Percentiles rank a stretch among this genome's conserved stretches.
phyloP scores from a whole-genome alignment of 2,113 vertebrate genomes.

The Toxostoma redivivum region DNA sequence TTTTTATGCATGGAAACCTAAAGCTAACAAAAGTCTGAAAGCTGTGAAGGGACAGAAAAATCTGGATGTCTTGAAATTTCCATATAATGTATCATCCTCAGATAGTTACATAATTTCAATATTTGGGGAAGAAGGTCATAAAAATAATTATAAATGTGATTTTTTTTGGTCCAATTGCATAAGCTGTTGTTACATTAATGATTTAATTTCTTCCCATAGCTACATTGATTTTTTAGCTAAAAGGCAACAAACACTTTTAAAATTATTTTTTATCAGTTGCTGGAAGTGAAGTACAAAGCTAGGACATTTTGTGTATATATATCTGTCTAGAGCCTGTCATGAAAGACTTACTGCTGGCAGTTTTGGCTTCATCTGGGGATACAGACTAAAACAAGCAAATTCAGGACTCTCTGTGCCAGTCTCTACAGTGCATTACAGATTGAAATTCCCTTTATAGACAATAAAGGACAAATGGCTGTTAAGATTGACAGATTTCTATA shows the following conservation, averaged over 20 bases:
- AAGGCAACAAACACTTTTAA: not conserved
- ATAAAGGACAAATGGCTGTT: not conserved
- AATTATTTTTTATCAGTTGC: not conserved
- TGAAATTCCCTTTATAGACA: not conserved
- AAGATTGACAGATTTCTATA: not conserved
- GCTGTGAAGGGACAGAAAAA: not conserved
- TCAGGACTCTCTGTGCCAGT: not conserved
- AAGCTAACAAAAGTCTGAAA: not conserved
- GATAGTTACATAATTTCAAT: not conserved
- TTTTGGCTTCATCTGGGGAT: not conserved
- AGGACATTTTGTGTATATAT: not conserved
- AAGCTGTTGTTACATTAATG: not conserved
- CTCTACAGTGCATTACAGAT: not conserved
- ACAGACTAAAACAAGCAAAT: not conserved
- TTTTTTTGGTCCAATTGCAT: not conserved
- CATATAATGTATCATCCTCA: not conserved
- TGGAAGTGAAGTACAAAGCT: not conserved
- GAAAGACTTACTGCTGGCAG: not conserved
- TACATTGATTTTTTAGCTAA: not conserved
- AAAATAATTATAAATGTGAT: not conserved
- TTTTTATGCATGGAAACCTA: not conserved
- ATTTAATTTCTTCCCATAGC: not conserved
- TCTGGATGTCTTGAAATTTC: not conserved
- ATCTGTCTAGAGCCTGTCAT: not conserved
- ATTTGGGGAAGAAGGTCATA: not conserved